A percentile compares a stretch with the other conserved stretches of the same genome.
phyloP scores from a whole-genome alignment of 2,888 invertebrate species.

The Chelonus formosanus region DNA sequence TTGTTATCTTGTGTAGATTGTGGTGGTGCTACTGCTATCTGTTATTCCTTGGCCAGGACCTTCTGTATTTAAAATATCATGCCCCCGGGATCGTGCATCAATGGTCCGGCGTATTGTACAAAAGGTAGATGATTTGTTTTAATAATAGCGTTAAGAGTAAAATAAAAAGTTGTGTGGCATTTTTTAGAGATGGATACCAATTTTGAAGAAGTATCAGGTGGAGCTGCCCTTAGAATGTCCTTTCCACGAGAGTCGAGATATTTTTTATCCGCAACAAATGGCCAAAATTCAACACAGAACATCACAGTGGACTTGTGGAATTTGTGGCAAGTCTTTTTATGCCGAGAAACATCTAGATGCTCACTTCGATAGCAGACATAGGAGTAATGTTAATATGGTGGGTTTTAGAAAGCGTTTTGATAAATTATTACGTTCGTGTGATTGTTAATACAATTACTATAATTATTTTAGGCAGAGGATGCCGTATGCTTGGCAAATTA shows the following conservation, averaged over 20 bases:
- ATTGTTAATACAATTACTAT: not conserved
- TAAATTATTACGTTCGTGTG: not conserved
- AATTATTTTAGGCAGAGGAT: slow-evolving; percentile 79
- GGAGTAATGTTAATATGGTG: slow-evolving; percentile 84
- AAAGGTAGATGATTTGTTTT: slow-evolving; percentile 66
- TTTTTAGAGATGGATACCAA: slow-evolving; percentile 83
- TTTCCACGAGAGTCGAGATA: slow-evolving; percentile 86
- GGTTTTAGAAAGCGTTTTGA: slow-evolving; percentile 24
- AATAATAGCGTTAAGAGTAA: no score
- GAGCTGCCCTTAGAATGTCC: slow-evolving; percentile 89
- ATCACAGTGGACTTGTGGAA: slow-evolving; percentile 89
- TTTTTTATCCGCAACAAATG: slow-evolving; percentile 86
- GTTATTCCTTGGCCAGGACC: slow-evolving; percentile 90
- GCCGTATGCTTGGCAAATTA: slow-evolving; percentile 92
- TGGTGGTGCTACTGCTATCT: slow-evolving; percentile 81
- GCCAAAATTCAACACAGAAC: slow-evolving; percentile 86
- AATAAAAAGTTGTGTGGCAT: no score
- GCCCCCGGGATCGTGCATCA: slow-evolving; percentile 88
- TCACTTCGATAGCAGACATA: slow-evolving; percentile 90
- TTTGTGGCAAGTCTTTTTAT: slow-evolving; percentile 91
- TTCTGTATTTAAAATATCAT: slow-evolving; percentile 85
- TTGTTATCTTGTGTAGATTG: slow-evolving; percentile 70
- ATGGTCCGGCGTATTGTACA: slow-evolving; percentile 87
- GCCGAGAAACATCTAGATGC: slow-evolving; percentile 86
- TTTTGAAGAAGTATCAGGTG: slow-evolving; percentile 87